phyloP scores from a whole-genome alignment of 2,888 invertebrate genomes.

The Lasioglossum malachurum region DNA sequence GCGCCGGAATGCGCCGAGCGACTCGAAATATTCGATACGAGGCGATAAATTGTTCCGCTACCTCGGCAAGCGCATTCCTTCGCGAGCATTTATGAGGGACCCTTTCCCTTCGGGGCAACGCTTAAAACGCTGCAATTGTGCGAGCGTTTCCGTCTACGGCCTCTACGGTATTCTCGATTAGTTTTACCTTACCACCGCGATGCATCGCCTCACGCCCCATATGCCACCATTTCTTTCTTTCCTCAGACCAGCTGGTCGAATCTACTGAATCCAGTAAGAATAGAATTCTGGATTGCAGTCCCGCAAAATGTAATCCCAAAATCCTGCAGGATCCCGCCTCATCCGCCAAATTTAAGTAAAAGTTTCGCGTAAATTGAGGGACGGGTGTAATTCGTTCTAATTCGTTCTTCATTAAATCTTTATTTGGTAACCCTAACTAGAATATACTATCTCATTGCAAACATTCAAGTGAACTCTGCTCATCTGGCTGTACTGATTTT shows the following conservation, averaged over 20 bases:
- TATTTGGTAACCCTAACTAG: no score
- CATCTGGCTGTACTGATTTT: not conserved
- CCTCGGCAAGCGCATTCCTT: conserved; percentile 59
- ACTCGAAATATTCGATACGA: conserved; percentile 67
- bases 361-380: no score
- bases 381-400: no score
- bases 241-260: no score
- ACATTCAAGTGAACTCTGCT: no score
- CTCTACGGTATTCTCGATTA: conserved; percentile 12
- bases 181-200: not conserved
- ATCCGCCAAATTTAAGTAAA: no score
- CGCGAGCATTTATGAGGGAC: conserved; percentile 61
- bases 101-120: conserved; percentile 39
- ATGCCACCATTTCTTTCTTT: not conserved
- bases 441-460: no score
- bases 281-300: no score
- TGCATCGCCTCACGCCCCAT: not conserved
- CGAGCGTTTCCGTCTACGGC: conserved; percentile 40
- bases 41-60: conserved; percentile 68
- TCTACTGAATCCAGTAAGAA: no score
- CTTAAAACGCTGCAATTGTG: conserved; percentile 55
- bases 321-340: no score
- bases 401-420: no score
- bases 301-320: no score
- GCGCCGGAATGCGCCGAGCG: conserved; percentile 62